Evolutionary conservation across 2,888 invertebrate genomes (phyloP).

Genomic region (Pristionchus arcanus): DNA sequence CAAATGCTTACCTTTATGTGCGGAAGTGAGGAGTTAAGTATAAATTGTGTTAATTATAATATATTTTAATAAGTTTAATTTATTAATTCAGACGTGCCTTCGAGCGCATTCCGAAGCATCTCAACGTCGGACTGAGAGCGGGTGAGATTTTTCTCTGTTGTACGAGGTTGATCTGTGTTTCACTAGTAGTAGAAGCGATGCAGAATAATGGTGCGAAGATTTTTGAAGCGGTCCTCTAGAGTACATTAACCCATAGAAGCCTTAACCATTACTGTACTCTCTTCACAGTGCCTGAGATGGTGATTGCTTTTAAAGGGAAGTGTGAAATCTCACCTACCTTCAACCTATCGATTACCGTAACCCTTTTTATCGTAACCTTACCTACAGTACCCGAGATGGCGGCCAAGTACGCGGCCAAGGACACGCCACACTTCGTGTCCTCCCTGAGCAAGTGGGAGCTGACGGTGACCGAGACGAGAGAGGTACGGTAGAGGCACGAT

Average conservation of each 20-base stretch:
- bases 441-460: slow-evolving; percentile 44
- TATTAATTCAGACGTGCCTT: slow-evolving; percentile 6
- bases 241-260: neutral
- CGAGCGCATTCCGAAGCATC: slow-evolving; percentile 3
- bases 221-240: neutral
- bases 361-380: too few species aligned
- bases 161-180: neutral
- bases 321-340: too few species aligned
- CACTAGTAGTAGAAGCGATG: neutral
- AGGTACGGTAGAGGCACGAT: slow-evolving; percentile 26
- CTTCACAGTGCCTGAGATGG: slow-evolving; percentile 9
- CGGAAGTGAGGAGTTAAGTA: too few species aligned
- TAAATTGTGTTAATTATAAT: too few species aligned
- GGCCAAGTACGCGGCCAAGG: slow-evolving; percentile 42
- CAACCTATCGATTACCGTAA: neutral
- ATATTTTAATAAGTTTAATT: neutral
- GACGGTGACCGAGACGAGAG: neutral
- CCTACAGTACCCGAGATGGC: slow-evolving; percentile 38
- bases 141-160: neutral
- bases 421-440: slow-evolving; percentile 46
- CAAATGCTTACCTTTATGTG: neutral
- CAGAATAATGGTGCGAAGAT: neutral
- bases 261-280: neutral
- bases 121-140: slow-evolving; percentile 38
- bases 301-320: too few species aligned